These are phyloP conservation scores for Acrossocheilus fasciatus DNA, from an alignment of 2,797 vertebrate species.

Conservation along the genomic window DNA sequence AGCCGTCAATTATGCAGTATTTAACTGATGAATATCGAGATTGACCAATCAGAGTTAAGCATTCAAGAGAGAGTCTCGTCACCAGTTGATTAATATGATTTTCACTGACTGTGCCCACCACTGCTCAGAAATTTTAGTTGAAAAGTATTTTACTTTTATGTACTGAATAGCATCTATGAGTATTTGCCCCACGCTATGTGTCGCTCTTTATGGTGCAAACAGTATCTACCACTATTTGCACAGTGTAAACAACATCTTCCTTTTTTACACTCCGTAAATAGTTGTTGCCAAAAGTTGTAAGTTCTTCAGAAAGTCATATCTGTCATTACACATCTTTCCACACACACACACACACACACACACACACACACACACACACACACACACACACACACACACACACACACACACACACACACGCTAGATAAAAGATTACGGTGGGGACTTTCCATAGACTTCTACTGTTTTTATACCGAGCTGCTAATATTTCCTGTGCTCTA, in stretches of 20 bases:
- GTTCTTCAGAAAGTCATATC: background rate
- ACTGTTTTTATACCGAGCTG: background rate
- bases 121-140: background rate
- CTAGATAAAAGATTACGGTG: background rate
- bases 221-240: background rate
- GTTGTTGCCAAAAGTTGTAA: background rate
- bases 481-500: background rate
- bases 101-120: background rate
- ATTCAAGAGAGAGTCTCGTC: background rate
- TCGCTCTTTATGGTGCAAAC: background rate
- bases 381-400: too few relatives aligned
- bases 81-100: background rate
- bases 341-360: too few relatives aligned
- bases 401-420: background rate
- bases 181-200: background rate
- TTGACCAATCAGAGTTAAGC: background rate
- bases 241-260: background rate
- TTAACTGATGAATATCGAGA: background rate
- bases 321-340: background rate
- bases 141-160: background rate
- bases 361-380: background rate
- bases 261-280: background rate
- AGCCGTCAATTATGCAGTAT: background rate
- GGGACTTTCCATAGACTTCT: background rate
- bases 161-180: background rate